Evolutionary conservation across 2,797 vertebrate genomes (phyloP).

Genomic region (Melanotaenia pygmaea): DNA sequence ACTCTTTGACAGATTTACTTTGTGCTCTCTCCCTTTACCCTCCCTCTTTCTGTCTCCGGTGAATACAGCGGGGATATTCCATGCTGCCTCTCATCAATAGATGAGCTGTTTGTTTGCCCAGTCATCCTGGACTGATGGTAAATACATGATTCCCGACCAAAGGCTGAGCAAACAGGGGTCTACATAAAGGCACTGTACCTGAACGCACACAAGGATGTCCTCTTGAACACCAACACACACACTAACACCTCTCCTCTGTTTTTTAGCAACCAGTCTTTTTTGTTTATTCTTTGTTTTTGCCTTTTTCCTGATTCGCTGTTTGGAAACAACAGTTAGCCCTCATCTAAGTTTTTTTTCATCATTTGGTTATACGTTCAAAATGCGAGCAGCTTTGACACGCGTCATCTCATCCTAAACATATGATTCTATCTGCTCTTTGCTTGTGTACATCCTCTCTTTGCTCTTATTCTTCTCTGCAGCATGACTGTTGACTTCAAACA

Average conservation of each 20-base stretch:
- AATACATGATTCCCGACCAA: constrained; percentile 74
- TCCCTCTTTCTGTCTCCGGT: constrained; percentile 38
- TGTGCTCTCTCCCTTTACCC: constrained; percentile 59
- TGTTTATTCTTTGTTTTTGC: constrained; percentile 34
- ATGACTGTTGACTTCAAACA: constrained; percentile 22
- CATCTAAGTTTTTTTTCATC: constrained; percentile 9
- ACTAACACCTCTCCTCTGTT: constrained; percentile 20
- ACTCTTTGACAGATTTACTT: constrained; percentile 86
- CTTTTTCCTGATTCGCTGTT: constrained; percentile 26
- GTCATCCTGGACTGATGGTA: constrained; percentile 78
- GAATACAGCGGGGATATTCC: constrained; percentile 78
- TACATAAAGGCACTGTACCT: constrained; percentile 79
- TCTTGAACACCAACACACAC: constrained; percentile 28
- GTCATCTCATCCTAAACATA: constrained; percentile 4
- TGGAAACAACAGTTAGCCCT: constrained; percentile 54
- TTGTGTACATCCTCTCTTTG: constrained; percentile 20
- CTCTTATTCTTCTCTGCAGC: constrained; percentile 1
- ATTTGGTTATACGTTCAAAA: neutral
- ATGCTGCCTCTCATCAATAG: constrained; percentile 79
- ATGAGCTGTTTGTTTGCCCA: constrained; percentile 82
- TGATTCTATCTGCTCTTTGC: constrained; percentile 12
- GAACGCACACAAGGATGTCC: constrained; percentile 33
- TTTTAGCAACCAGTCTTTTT: constrained; percentile 47
- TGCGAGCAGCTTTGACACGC: constrained; percentile 2
- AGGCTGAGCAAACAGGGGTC: constrained; percentile 80